A percentile compares a stretch with the other conserved stretches of the same genome.
Evolutionary conservation across 2,797 vertebrate genomes (phyloP).

Genomic region (Huso huso): DNA sequence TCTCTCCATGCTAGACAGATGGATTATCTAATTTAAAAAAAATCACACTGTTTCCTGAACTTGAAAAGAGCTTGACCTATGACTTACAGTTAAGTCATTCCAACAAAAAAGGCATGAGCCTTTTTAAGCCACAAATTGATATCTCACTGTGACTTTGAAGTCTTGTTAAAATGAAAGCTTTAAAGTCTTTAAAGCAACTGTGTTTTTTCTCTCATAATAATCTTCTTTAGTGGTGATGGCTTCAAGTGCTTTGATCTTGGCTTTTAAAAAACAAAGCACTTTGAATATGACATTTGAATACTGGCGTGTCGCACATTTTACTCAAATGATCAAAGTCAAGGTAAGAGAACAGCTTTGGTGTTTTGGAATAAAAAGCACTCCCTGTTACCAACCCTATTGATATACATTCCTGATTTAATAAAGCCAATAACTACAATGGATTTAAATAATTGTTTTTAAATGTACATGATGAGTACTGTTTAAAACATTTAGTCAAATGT

Average conservation of each 20-base stretch:
- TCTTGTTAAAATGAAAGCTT: not conserved
- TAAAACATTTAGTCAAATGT: too few species aligned
- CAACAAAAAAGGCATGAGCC: not conserved
- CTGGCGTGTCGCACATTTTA: not conserved
- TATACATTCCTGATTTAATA: too few species aligned
- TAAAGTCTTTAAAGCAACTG: not conserved
- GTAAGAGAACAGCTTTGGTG: not conserved
- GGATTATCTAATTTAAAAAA: too few species aligned
- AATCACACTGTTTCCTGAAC: not conserved
- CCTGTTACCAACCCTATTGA: too few species aligned
- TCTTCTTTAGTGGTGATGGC: not conserved
- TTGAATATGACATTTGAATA: not conserved
- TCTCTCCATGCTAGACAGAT: too few species aligned
- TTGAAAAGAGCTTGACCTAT: not conserved
- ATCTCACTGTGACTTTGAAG: conserved; percentile 2
- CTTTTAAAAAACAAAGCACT: not conserved
- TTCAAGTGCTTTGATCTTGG: not conserved
- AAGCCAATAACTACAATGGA: too few species aligned
- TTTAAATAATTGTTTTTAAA: too few species aligned
- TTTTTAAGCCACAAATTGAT: not conserved
- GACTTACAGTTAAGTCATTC: not conserved
- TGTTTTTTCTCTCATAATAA: not conserved
- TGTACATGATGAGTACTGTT: too few species aligned
- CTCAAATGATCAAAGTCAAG: not conserved
- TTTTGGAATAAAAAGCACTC: too few species aligned